These are phyloP conservation scores for Neomorphus geoffroyi DNA, from an alignment of 2,797 vertebrate genomes.

Conservation along the genomic window DNA sequence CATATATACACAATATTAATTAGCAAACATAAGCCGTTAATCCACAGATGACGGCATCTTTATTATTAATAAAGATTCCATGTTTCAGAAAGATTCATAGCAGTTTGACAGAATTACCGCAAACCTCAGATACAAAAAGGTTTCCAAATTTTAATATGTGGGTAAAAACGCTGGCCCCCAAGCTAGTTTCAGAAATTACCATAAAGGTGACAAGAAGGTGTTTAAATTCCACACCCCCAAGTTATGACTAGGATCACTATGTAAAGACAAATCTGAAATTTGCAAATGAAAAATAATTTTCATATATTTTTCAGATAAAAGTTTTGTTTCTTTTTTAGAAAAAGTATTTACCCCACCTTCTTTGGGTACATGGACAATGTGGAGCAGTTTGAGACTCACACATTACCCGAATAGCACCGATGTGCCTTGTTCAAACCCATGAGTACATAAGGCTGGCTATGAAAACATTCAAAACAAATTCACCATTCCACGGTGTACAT, in stretches of 20 bases:
- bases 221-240: neutral
- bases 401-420: neutral
- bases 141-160: neutral
- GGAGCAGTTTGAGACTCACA: constrained; percentile 46
- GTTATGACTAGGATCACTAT: neutral
- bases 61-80: neutral
- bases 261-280: neutral
- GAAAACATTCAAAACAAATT: neutral
- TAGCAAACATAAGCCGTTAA: neutral
- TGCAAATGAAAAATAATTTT: neutral
- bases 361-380: accelerated
- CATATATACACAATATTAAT: neutral
- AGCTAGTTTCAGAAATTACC: constrained; percentile 47
- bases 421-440: constrained; percentile 8
- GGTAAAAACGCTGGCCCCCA: neutral
- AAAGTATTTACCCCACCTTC: neutral
- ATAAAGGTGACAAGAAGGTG: neutral
- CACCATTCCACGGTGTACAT: neutral
- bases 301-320: neutral
- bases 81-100: neutral
- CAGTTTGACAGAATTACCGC: neutral
- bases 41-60: neutral
- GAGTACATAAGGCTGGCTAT: neutral
- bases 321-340: neutral
- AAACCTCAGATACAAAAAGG: neutral